Percentiles rank a stretch among this genome's conserved stretches.
Evolutionary conservation across 2,888 invertebrate genomes (phyloP).

Genomic region (Yponomeuta cagnagella): DNA sequence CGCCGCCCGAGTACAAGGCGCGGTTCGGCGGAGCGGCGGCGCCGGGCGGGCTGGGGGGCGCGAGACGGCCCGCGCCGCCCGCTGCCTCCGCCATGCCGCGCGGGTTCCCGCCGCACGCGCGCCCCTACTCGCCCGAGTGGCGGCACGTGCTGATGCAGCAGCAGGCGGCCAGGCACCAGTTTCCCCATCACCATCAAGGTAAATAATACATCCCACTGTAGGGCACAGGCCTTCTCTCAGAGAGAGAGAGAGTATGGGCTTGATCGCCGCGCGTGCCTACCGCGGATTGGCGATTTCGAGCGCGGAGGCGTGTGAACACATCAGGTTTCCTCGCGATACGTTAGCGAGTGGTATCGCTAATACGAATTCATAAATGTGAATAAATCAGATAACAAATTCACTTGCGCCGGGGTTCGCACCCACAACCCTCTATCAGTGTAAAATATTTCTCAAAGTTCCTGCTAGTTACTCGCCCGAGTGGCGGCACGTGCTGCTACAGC

Average conservation of each 20-base stretch:
- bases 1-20: constrained; percentile 91
- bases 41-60: constrained; percentile 35
- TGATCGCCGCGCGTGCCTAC: no score
- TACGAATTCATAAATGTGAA: no score
- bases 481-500: constrained; percentile 77
- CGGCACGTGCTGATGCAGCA: constrained; percentile 78
- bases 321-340: no score
- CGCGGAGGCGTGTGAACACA: background rate
- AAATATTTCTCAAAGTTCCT: no score
- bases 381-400: no score
- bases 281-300: no score
- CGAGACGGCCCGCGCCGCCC: constrained; percentile 38
- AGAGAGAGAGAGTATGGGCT: no score
- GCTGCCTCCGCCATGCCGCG: constrained; percentile 26
- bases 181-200: constrained; percentile 70
- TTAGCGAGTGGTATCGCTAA: no score
- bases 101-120: constrained; percentile 48
- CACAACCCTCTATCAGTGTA: no score
- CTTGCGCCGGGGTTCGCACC: no score
- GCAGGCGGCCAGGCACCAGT: constrained; percentile 59
- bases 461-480: constrained; percentile 56
- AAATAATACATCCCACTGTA: background rate
- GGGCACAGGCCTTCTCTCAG: no score
- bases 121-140: constrained; percentile 63
- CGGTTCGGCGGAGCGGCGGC: constrained; percentile 46